Evolutionary conservation across 2,888 invertebrate species (phyloP).

Genomic region (Conops quadrifasciatus): DNA sequence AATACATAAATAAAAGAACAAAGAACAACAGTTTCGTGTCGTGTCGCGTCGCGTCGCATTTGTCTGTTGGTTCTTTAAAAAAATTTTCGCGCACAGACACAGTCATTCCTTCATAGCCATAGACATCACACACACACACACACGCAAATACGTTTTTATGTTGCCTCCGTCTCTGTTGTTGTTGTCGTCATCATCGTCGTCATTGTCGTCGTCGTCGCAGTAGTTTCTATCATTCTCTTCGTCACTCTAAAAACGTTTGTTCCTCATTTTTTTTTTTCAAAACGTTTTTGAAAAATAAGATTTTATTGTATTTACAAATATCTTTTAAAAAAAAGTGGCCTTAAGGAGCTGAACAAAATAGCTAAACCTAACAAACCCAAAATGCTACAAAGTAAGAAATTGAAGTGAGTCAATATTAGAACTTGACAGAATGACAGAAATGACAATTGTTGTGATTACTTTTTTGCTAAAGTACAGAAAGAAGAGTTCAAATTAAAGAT

Average conservation of each 20-base stretch:
- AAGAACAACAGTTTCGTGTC: slow-evolving; percentile 1
- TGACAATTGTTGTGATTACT: too few relatives aligned
- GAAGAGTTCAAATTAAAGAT: too few relatives aligned
- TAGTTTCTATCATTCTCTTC: too few relatives aligned
- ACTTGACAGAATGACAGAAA: too few relatives aligned
- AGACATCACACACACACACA: slow-evolving; percentile 1
- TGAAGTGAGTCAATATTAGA: too few relatives aligned
- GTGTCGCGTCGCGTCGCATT: background rate
- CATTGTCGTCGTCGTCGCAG: slow-evolving; percentile 1
- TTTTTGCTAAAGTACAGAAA: too few relatives aligned
- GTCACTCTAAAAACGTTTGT: background rate
- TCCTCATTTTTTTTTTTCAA: background rate
- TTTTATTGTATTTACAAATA: too few relatives aligned
- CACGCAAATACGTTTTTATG: slow-evolving; percentile 34
- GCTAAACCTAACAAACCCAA: too few relatives aligned
- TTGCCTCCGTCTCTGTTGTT: slow-evolving; percentile 15
- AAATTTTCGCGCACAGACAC: slow-evolving; percentile 16
- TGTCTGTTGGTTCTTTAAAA: slow-evolving; percentile 20
- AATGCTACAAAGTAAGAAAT: too few relatives aligned
- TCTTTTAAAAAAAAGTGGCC: too few relatives aligned
- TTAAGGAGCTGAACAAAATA: too few relatives aligned
- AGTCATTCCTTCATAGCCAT: too few relatives aligned
- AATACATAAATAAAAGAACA: slow-evolving; percentile 2
- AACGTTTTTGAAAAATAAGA: background rate
- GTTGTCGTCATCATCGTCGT: background rate